Evolutionary conservation across 2,888 invertebrate species (phyloP), one percentile per base, ranked within the genome.

Genomic region (Tipula lateralis): DNA sequence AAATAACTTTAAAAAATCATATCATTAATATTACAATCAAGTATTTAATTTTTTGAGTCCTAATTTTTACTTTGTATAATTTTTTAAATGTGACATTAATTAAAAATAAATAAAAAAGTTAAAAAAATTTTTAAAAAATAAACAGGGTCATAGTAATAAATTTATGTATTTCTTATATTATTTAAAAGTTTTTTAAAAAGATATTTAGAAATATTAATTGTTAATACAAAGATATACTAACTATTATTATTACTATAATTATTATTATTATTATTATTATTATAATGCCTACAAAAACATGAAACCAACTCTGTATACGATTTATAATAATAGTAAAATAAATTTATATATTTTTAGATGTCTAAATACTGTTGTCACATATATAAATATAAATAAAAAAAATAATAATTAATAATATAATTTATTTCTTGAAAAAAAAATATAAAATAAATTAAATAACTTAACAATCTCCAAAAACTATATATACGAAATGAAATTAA

Each of bases 401-500:
- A 39, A 29, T 30, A 39, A 29, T 30, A 30, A 36, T 32, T 29
- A 39, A 12, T 7, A 39, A 36, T n/a, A 81, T 29, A 84, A 85
- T 30, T 83, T 83, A 66, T 66, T 66, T 66, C 66, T 19, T 13
- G 4, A 39, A 39, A 2, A 12, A 39, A 5, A 32, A 5, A 32
- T 32, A 32, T 32, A 44, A 32, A 4, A 39, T 13, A 39, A 39
- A 39, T 39, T 39, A 39, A 39, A 32, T 16, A 50, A 6, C 44
- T 50, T 50, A 50, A 50, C 44, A 50, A 50, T 50, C 44, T 50
- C 44, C 44, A 66, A 66, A 24, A 66, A 24, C 12, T 24, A 66
- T 24, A 66, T 66, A 34, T 83, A 84, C 80, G 32, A 24, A 85
- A 86, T 84, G 44, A 32, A 84, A 85, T 85, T n/a, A n/a, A n/a